These are phyloP conservation scores for Lasioglossum marginatum DNA, from an alignment of 2,888 invertebrate genomes.

Conservation along the genomic window DNA sequence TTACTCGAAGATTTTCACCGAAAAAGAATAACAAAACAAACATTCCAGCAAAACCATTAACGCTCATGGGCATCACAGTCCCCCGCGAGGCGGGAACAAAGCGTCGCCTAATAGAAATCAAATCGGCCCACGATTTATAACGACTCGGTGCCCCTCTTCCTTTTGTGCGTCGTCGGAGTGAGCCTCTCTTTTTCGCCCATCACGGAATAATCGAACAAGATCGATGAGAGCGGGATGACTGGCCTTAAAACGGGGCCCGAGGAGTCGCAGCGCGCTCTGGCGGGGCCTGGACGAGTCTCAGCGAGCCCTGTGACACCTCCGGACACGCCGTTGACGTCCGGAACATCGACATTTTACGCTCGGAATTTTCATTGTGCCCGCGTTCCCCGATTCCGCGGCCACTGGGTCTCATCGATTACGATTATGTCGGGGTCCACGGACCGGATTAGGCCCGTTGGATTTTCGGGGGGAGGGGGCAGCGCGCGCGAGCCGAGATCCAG, in stretches of 20 bases:
- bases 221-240: constrained; percentile 84
- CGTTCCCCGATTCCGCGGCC: not conserved
- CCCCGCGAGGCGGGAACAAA: constrained; percentile 80
- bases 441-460: constrained; percentile 33
- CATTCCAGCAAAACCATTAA: constrained; percentile 68
- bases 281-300: constrained; percentile 18
- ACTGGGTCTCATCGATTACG: constrained; percentile 29
- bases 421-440: constrained; percentile 14
- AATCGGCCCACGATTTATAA: constrained; percentile 81
- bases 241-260: constrained; percentile 56
- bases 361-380: constrained; percentile 29
- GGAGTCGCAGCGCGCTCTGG: constrained; percentile 35
- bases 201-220: constrained; percentile 85
- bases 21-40: not conserved
- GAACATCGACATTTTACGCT: constrained; percentile 79
- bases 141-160: constrained; percentile 67
- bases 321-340: constrained; percentile 71
- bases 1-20: not conserved
- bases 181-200: constrained; percentile 80
- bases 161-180: constrained; percentile 56
- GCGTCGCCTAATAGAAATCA: constrained; percentile 83
- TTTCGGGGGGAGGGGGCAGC: constrained; percentile 9
- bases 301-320: constrained; percentile 30
- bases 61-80: constrained; percentile 51
- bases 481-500: constrained; percentile 50